Evolutionary conservation across 1,140 invertebrate genomes (phyloP).

Genomic region (Branchinecta lynchi): DNA sequence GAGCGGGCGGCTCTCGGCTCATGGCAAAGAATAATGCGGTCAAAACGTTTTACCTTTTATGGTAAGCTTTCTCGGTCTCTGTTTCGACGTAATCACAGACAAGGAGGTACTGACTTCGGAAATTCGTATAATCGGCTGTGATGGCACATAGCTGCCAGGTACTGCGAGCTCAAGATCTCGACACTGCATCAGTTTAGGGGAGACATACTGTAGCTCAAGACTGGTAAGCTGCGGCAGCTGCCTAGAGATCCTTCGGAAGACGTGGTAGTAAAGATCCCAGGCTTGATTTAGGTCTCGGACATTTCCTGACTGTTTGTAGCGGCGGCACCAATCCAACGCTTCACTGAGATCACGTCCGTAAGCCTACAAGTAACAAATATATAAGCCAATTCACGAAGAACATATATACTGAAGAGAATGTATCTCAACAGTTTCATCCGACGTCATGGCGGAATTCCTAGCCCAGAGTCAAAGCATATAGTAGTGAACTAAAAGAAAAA

Average conservation of each 20-base stretch:
- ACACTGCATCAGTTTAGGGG: conserved; percentile 73
- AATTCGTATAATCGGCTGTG: conserved; percentile 68
- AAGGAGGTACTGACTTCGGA: conserved; percentile 62
- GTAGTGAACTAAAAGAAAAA: too few species aligned
- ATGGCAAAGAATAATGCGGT: neutral
- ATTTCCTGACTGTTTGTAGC: conserved; percentile 67
- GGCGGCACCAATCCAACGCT: conserved; percentile 83
- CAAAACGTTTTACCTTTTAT: conserved; percentile 49
- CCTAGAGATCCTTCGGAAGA: conserved; percentile 83
- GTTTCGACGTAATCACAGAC: conserved; percentile 94
- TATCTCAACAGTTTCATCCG: too few species aligned
- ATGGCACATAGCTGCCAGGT: conserved; percentile 82
- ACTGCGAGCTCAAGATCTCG: conserved; percentile 24
- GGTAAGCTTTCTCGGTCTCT: conserved; percentile 82
- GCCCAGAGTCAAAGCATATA: too few species aligned
- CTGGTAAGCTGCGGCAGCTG: conserved; percentile 81
- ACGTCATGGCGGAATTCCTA: too few species aligned
- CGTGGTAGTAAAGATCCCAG: conserved; percentile 98
- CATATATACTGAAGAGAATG: too few species aligned
- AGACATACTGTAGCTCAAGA: conserved; percentile 86
- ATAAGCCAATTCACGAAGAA: too few species aligned
- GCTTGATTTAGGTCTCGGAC: conserved; percentile 86
- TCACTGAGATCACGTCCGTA: conserved; percentile 87
- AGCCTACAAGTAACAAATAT: conserved; percentile 35
- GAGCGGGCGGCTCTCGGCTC: neutral